Evolutionary conservation across 2,888 invertebrate genomes (phyloP), one percentile per base, ranked within the genome.

Genomic region (Crepidodera aurea): DNA sequence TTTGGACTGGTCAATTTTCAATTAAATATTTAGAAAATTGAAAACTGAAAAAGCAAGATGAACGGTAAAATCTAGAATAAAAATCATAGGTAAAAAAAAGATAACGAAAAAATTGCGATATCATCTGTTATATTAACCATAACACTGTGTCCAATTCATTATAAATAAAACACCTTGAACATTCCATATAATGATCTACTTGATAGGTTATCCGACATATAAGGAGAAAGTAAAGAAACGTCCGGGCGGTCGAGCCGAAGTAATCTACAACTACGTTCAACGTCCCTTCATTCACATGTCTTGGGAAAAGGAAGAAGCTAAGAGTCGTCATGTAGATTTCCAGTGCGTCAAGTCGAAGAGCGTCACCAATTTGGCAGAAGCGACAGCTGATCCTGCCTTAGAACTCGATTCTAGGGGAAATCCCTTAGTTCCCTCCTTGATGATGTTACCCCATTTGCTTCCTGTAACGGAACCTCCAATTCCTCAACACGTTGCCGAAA

Each of bases 271-370:
- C 83, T 99, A 99, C 81, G 98, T 99, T 0, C 99, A 99, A 79
- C 86, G 99, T 0, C 99, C 99, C 0, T 99, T 99, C 82, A 94
- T 99, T 55, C 96, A 98, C 78, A 96, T 96, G 93, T 96, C 96
- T 0, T 99, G 99, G 99, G 99, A 99, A 79, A 99, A 99, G 76
- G 99, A 99, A 77, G 99, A 99, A 76, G 98, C 98, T 0, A 97
- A 98, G 78, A 96, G 96, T 76, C 89, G 99, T 0, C 99, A 99
- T 78, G 99, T 99, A 0, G 99, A 99, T 81, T 99, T 98, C 77
- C 95, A 98, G 83, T 98, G 98, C 79, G 96, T 98, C 57, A 98
- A 97, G 82, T 96, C 96, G 1, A 98, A 98, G 78, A 96, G 96
- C 0, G 96, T 98, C 22, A 98, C 97, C 7, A 98, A 98, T 82